Evolutionary conservation across 2,888 invertebrate species (phyloP).

Genomic region (Drosophila tripunctata): DNA sequence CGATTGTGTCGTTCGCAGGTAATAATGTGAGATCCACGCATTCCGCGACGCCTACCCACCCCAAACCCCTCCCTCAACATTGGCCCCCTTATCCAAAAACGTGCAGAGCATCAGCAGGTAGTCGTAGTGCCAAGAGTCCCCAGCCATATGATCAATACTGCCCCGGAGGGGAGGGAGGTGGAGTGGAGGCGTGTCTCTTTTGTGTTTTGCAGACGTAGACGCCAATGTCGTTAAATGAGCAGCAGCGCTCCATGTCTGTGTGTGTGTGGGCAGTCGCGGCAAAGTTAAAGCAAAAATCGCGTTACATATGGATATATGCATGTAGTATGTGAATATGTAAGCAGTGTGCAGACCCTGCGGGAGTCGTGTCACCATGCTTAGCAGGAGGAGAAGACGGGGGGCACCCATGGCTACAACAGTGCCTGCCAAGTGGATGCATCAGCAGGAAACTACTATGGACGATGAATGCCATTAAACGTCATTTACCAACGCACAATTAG

Average conservation of each 20-base stretch:
- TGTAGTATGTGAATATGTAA: slow-evolving; percentile 12
- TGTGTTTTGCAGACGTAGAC: slow-evolving; percentile 79
- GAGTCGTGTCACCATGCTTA: slow-evolving; percentile 51
- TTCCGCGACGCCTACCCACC: slow-evolving; percentile 58
- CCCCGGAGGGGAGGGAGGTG: slow-evolving; percentile 39
- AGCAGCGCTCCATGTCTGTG: slow-evolving; percentile 48
- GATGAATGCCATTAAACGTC: background rate
- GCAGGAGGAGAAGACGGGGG: slow-evolving; percentile 22
- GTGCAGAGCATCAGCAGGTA: slow-evolving; percentile 68
- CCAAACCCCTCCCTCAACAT: too few species aligned
- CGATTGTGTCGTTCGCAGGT: slow-evolving; percentile 80
- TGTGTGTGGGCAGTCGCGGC: slow-evolving; percentile 65
- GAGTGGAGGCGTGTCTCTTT: slow-evolving; percentile 65
- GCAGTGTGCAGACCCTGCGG: slow-evolving; percentile 62
- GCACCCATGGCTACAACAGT: slow-evolving; percentile 57
- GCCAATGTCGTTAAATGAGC: slow-evolving; percentile 78
- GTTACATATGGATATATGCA: slow-evolving; percentile 46
- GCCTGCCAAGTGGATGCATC: slow-evolving; percentile 35
- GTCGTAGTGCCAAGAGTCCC: slow-evolving; percentile 47
- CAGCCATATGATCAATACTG: slow-evolving; percentile 71
- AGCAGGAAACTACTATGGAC: slow-evolving; percentile 30
- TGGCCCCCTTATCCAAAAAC: slow-evolving; percentile 6
- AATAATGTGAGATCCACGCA: slow-evolving; percentile 80
- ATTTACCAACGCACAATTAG: slow-evolving; percentile 1
- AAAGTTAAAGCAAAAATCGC: slow-evolving; percentile 74